Evolutionary conservation across 2,113 vertebrate species (phyloP).

Genomic region (Nerophis ophidion): DNA sequence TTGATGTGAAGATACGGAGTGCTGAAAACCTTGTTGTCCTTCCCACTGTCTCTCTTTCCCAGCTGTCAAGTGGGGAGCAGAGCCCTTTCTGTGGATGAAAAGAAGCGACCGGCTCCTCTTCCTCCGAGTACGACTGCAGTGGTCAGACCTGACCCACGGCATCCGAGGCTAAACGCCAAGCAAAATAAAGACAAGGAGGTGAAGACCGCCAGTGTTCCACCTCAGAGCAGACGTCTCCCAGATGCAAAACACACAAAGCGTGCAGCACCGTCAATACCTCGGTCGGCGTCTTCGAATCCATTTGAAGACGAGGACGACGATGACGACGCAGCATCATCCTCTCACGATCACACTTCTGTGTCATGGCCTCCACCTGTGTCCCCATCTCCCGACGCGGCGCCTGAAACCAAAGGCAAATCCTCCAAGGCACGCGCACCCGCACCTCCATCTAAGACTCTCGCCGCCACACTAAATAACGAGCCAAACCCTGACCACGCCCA

Average conservation of each 20-base stretch:
- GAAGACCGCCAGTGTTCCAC: conserved; percentile 31
- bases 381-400: conserved; percentile 8
- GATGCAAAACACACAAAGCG: conserved; percentile 41
- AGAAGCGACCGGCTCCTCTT: conserved; percentile 55
- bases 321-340: background rate
- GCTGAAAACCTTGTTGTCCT: too few relatives aligned
- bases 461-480: background rate
- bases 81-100: conserved; percentile 7
- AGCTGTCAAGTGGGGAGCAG: conserved; percentile 15
- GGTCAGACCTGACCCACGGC: conserved; percentile 1
- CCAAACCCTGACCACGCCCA: background rate
- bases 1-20: too few relatives aligned
- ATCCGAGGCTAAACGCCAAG: conserved; percentile 20
- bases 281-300: conserved; percentile 28
- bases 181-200: conserved; percentile 31
- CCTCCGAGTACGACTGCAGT: conserved; percentile 44
- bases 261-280: conserved; percentile 50
- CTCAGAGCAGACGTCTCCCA: conserved; percentile 13
- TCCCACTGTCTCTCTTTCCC: conserved; percentile 17
- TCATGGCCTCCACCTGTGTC: conserved; percentile 1
- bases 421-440: conserved; percentile 57
- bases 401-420: conserved; percentile 33
- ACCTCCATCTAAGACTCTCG: conserved; percentile 38
- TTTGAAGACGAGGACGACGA: conserved; percentile 43
- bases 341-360: background rate